Evolutionary conservation across 2,113 vertebrate species (phyloP).

Genomic region (Lampris megalopsis): DNA sequence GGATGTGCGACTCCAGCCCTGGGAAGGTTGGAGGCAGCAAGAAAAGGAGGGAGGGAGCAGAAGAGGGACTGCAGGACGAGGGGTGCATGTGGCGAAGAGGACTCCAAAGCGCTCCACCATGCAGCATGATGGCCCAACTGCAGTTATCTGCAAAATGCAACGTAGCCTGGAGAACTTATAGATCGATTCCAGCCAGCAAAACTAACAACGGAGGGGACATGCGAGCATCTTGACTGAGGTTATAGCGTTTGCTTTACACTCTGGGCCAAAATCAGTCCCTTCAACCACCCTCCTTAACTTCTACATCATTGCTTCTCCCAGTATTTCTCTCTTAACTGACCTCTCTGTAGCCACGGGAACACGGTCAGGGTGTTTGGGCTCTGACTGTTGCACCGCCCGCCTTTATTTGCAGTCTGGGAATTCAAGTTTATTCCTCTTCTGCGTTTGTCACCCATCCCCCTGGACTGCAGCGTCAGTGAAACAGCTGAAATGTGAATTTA

Average conservation of each 20-base stretch:
- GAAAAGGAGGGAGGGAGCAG: constrained; percentile 69
- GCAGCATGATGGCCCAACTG: constrained; percentile 16
- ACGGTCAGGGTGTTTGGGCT: no score
- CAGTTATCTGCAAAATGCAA: constrained; percentile 37
- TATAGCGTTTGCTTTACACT: not conserved
- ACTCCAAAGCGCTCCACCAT: not conserved
- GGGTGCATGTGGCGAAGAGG: constrained; percentile 26
- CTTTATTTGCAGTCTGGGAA: not conserved
- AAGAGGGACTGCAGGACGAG: constrained; percentile 72
- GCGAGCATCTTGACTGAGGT: not conserved
- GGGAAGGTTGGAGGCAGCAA: constrained; percentile 12
- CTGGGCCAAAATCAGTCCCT: not conserved
- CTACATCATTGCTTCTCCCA: no score
- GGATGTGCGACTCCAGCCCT: constrained; percentile 9
- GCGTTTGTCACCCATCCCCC: not conserved
- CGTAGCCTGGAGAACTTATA: not conserved
- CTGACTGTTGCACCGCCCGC: not conserved
- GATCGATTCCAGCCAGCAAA: constrained; percentile 18
- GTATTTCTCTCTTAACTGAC: no score
- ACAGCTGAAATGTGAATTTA: not conserved
- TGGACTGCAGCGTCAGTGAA: not conserved
- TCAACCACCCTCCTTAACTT: no score
- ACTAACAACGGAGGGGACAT: constrained; percentile 5
- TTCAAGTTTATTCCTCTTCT: not conserved
- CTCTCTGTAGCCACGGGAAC: no score